phyloP scores from a whole-genome alignment of 2,113 vertebrate genomes.

The Neolamprologus caudopunctatus region DNA sequence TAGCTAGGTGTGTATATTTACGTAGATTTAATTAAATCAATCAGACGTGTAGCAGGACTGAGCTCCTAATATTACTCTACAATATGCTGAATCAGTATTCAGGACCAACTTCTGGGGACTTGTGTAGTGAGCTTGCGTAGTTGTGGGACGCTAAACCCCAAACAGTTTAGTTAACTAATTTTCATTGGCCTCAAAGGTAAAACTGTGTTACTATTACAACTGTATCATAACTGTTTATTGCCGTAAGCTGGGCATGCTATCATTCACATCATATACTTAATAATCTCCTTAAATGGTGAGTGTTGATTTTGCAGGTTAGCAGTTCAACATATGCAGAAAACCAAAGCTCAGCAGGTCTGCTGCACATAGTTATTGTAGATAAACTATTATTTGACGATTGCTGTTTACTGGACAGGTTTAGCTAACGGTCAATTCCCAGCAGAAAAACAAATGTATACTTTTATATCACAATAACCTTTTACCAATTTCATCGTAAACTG shows the following conservation, averaged over 20 bases:
- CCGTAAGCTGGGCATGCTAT: background rate
- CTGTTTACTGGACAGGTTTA: background rate
- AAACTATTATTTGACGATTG: background rate
- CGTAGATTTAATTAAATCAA: background rate
- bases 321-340: background rate
- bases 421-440: background rate
- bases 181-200: background rate
- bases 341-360: background rate
- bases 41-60: background rate
- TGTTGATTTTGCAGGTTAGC: background rate
- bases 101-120: background rate
- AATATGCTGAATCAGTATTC: background rate
- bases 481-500: background rate
- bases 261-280: background rate
- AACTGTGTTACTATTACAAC: background rate
- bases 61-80: background rate
- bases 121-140: background rate
- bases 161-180: background rate
- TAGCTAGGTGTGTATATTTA: background rate
- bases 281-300: background rate
- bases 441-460: background rate
- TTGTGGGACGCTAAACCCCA: background rate
- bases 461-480: constrained; percentile 15
- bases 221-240: background rate
- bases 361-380: background rate